Conservation (phyloP, 1,140 invertebrate genomes). For the Drosophila prosaltans region DNA sequence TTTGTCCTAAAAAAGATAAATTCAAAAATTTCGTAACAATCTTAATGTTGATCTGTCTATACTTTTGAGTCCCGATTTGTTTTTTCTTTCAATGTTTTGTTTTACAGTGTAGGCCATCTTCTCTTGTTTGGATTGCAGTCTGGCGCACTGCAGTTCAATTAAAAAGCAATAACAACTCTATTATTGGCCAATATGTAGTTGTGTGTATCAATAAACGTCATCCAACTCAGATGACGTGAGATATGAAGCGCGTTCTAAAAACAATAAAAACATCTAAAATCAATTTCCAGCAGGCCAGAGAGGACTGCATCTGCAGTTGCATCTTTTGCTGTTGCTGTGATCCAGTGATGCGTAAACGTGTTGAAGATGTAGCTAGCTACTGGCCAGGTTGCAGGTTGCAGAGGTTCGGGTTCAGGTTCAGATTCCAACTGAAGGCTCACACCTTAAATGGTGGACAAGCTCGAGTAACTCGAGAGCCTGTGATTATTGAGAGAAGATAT, state of each 20-base stretch:
- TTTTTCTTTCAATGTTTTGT: neutral
- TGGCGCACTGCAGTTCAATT: constrained; percentile 59
- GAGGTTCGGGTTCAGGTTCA: constrained; percentile 43
- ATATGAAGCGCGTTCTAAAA: constrained; percentile 70
- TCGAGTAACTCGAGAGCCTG: constrained; percentile 71
- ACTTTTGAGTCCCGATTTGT: neutral
- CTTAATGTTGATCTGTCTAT: neutral
- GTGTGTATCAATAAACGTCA: constrained; percentile 71
- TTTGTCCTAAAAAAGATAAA: no score
- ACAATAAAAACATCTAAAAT: constrained; percentile 73
- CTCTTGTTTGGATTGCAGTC: constrained; percentile 14
- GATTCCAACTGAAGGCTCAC: constrained; percentile 55
- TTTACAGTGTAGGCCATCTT: constrained; percentile 1
- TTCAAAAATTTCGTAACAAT: no score
- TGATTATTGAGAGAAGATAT: constrained; percentile 77
- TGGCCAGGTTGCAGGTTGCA: constrained; percentile 46
- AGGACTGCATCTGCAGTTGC: constrained; percentile 29
- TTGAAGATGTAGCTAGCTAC: constrained; percentile 52
- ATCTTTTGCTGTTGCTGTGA: neutral
- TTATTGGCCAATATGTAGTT: constrained; percentile 63
- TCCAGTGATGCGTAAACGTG: constrained; percentile 74
- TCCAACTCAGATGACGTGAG: constrained; percentile 68
- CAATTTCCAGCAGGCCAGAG: constrained; percentile 64
- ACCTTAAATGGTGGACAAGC: constrained; percentile 75
- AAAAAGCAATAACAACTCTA: constrained; percentile 81